These are phyloP conservation scores for Pseudoatta argentina DNA, from an alignment of 1,140 invertebrate species.

Conservation along the genomic window DNA sequence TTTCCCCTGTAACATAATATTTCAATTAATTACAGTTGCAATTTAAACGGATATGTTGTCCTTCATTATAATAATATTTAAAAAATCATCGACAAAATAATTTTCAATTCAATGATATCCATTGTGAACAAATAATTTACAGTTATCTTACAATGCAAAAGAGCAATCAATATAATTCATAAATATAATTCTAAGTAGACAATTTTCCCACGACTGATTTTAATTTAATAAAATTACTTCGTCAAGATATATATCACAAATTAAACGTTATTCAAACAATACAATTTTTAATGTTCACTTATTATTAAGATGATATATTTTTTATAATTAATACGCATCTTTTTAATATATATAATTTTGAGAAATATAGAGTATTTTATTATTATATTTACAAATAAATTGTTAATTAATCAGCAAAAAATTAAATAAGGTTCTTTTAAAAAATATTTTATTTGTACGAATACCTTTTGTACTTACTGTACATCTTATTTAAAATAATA, in stretches of 20 bases:
- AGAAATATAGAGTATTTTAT: no score
- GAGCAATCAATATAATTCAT: constrained; percentile 9
- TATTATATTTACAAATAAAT: no score
- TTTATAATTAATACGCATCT: no score
- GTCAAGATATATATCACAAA: neutral
- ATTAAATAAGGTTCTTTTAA: no score
- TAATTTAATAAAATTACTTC: neutral
- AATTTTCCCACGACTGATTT: neutral
- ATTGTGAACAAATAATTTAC: neutral
- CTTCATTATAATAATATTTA: neutral
- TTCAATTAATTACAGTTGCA: neutral
- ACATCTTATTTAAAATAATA: neutral
- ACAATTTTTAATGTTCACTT: no score
- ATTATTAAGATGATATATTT: no score
- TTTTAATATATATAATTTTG: no score
- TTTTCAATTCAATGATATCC: neutral
- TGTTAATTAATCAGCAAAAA: no score
- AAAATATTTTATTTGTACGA: no score
- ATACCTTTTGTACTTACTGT: no score
- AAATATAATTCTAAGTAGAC: neutral
- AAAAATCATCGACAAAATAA: neutral
- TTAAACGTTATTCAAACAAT: neutral
- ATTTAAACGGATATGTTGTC: neutral
- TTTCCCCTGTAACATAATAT: neutral
- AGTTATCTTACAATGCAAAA: neutral